These are phyloP conservation scores for Tetranychus truncatus DNA, from an alignment of 2,888 invertebrate genomes.

Conservation along the genomic window DNA sequence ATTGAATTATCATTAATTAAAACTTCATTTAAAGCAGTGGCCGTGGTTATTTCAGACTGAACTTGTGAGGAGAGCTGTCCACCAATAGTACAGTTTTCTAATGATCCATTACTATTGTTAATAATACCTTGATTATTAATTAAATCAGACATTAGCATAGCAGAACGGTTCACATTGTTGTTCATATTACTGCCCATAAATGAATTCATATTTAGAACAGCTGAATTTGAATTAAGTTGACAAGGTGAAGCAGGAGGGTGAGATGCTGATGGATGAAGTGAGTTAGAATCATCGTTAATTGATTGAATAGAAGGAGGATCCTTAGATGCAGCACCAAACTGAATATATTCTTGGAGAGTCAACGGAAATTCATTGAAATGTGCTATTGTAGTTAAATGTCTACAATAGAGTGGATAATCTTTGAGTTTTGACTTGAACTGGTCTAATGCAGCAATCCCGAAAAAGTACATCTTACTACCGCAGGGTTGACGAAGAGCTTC, in stretches of 20 bases:
- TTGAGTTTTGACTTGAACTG: slow-evolving; percentile 66
- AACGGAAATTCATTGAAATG: slow-evolving; percentile 84
- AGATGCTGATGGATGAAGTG: neutral
- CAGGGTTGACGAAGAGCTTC: slow-evolving; percentile 80
- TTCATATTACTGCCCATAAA: neutral
- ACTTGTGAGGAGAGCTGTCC: neutral
- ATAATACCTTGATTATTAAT: slow-evolving; percentile 1
- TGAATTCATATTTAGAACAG: neutral
- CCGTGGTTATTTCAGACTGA: neutral
- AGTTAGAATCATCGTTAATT: neutral
- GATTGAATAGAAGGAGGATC: slow-evolving; percentile 49
- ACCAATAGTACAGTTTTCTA: neutral
- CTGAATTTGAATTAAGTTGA: neutral
- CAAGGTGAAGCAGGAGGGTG: neutral
- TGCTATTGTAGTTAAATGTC: slow-evolving; percentile 67
- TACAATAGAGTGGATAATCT: slow-evolving; percentile 92
- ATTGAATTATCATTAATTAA: neutral
- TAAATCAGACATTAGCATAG: neutral
- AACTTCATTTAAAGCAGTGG: neutral
- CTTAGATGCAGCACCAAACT: slow-evolving; percentile 67
- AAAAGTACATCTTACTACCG: slow-evolving; percentile 89
- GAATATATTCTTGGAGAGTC: slow-evolving; percentile 77
- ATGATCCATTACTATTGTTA: neutral
- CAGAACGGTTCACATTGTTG: neutral
- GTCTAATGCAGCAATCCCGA: slow-evolving; percentile 87